Conservation (phyloP, 2,888 invertebrate species). For the Elegia similella region DNA sequence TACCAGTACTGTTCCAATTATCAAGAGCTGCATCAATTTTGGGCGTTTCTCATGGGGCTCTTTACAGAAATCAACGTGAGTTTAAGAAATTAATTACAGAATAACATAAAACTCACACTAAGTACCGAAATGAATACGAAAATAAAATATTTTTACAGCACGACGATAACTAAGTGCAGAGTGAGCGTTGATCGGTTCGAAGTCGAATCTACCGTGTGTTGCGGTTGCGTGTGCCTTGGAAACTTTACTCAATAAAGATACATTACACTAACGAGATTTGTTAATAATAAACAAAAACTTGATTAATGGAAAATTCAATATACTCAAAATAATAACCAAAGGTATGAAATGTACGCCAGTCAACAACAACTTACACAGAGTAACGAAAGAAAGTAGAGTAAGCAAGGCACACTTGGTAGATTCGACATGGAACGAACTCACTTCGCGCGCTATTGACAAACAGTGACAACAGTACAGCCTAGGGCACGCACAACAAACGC, state of each 20-base stretch:
- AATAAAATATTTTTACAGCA: slow-evolving; percentile 76
- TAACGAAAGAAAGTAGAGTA: slow-evolving; percentile 27
- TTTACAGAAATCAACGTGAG: slow-evolving; percentile 66
- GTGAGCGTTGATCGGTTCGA: slow-evolving; percentile 62
- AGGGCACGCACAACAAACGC: slow-evolving; percentile 82
- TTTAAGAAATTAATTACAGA: slow-evolving; percentile 62
- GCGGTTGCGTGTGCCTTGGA: slow-evolving; percentile 44
- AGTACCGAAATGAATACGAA: slow-evolving; percentile 76
- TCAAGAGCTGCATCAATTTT: slow-evolving; percentile 35
- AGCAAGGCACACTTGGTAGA: slow-evolving; percentile 40
- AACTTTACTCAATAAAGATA: slow-evolving; percentile 23
- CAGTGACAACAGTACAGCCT: slow-evolving; percentile 81
- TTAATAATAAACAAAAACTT: not conserved
- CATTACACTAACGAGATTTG: not conserved
- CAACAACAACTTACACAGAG: slow-evolving; percentile 18
- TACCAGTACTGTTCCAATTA: slow-evolving; percentile 41
- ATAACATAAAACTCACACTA: slow-evolving; percentile 76
- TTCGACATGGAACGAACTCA: slow-evolving; percentile 71
- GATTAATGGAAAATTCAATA: slow-evolving; percentile 26
- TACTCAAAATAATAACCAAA: slow-evolving; percentile 25
- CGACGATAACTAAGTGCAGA: slow-evolving; percentile 81
- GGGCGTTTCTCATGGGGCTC: slow-evolving; percentile 51
- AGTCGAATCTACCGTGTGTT: slow-evolving; percentile 59
- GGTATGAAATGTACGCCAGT: slow-evolving; percentile 27
- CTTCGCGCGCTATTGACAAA: slow-evolving; percentile 77